A percentile compares a stretch with the other conserved stretches of the same genome.
phyloP scores from a whole-genome alignment of 2,113 vertebrate species.

The Eurypyga helias region DNA sequence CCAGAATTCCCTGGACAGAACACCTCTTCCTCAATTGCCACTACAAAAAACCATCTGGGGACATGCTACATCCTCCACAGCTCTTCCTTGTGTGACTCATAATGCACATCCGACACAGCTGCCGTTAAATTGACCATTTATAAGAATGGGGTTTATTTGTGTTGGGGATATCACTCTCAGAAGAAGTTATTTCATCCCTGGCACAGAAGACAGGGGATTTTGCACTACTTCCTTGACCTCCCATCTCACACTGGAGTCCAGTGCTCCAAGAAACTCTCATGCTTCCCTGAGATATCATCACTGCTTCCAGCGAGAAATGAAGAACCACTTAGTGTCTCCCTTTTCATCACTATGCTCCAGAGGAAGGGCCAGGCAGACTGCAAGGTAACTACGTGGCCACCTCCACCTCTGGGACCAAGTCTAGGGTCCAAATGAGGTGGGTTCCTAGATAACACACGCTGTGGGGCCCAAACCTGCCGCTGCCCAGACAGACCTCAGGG shows the following conservation, averaged over 20 bases:
- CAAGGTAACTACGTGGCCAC: neutral
- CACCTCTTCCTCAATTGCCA: neutral
- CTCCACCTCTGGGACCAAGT: neutral
- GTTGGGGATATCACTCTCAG: rapidly evolving
- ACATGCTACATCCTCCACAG: neutral
- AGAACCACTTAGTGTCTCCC: neutral
- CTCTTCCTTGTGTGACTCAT: neutral
- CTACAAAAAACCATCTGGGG: neutral
- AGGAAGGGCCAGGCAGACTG: neutral
- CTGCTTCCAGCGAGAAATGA: neutral
- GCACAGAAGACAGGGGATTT: rapidly evolving
- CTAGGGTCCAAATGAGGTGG: neutral
- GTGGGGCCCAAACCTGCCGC: rapidly evolving
- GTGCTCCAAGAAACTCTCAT: neutral
- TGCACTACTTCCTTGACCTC: rapidly evolving
- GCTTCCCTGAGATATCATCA: neutral
- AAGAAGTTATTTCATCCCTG: neutral
- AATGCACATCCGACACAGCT: rapidly evolving
- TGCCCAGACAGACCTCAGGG: neutral
- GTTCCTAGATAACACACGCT: neutral
- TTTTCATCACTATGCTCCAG: neutral
- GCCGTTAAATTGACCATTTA: neutral
- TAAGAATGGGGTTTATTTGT: neutral
- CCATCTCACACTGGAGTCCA: rapidly evolving
- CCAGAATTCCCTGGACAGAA: neutral